Evolutionary conservation across 2,888 invertebrate species (phyloP).

Genomic region (Aleiodes alternator): DNA sequence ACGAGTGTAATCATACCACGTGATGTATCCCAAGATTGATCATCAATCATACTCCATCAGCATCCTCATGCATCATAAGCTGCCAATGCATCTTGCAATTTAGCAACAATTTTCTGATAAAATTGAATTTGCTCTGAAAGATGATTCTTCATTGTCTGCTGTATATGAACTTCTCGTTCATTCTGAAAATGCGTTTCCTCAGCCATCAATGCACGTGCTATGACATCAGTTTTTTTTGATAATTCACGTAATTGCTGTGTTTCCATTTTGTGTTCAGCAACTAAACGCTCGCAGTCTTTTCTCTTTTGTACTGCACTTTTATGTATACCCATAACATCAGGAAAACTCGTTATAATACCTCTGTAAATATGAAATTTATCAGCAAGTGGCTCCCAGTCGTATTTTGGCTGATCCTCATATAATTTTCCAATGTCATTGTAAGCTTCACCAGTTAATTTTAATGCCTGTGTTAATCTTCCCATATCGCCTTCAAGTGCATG

Average conservation of each 20-base stretch:
- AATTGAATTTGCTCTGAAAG: slow-evolving; percentile 93
- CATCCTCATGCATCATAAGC: slow-evolving; percentile 71
- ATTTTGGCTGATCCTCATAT: slow-evolving; percentile 92
- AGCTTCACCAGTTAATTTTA: slow-evolving; percentile 90
- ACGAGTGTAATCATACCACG: not conserved
- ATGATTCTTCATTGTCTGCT: slow-evolving; percentile 89
- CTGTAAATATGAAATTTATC: slow-evolving; percentile 96
- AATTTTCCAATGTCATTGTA: slow-evolving; percentile 93
- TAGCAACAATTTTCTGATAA: slow-evolving; percentile 89
- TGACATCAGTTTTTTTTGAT: slow-evolving; percentile 89
- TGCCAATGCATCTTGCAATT: slow-evolving; percentile 80
- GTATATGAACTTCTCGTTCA: slow-evolving; percentile 91
- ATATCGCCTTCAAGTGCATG: slow-evolving; percentile 89
- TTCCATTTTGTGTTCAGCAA: slow-evolving; percentile 89
- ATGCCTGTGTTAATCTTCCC: slow-evolving; percentile 82
- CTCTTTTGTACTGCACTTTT: slow-evolving; percentile 92
- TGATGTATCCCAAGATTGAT: not conserved
- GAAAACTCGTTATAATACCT: slow-evolving; percentile 92
- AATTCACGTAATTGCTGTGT: slow-evolving; percentile 88
- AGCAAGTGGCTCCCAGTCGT: slow-evolving; percentile 92
- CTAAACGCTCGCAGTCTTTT: slow-evolving; percentile 90
- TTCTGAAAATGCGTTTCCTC: slow-evolving; percentile 95
- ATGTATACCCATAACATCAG: slow-evolving; percentile 92
- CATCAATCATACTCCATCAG: not conserved
- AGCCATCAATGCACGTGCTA: slow-evolving; percentile 94